Base-by-base conservation (phyloP, 2,888 invertebrate genomes). In the Sceliomorpha sp. region DNA sequence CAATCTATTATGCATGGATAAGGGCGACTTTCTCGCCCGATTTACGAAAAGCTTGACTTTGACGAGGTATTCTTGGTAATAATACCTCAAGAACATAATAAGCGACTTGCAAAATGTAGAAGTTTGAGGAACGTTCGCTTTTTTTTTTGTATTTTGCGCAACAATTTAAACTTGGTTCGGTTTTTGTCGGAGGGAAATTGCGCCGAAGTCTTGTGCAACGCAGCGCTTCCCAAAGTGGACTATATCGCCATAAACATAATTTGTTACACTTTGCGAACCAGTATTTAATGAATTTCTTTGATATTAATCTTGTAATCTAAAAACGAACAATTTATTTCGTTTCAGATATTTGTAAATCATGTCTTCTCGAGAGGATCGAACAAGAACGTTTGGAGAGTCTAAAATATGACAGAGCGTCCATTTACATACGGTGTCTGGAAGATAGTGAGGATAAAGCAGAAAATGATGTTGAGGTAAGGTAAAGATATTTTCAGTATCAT, bases 1-100 rank as follows among this genome's bases (percentile, higher is more conserved):
- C 79, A 82, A 87, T 87, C 84, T 83, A 87, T 86, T 85, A 86
- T 86, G 80, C 83, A 85, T 79, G 79, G 78, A 81, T 81, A 82
- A 81, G 83, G 83, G 80, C 79, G 69, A 53, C 63, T 50, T 56
- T 62, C 66, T 56, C 53, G 56, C 70, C 60, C 37, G 50, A 58
- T 66, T 64, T 51, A 62, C 44, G 47, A 44, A 67, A 67, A 67
- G 55, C 63, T 51, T 70, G 60, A 64, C 60, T 69, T 69, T 63
- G 69, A 69, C 63, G 63, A 69, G 62, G 47, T 51, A 42, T 63
- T 63, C 53, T 69, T 69, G 56, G n/a, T n/a, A n/a, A 45, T 62
- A 60, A 48, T 64, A 37, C 55, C 45, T 58, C 50, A 45, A 48
- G 36, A 48, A 55, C 42, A 55, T 51, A 67, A 48, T 58, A 26